Base-by-base conservation (phyloP, 2,888 invertebrate genomes). In the Globia sparganii region DNA sequence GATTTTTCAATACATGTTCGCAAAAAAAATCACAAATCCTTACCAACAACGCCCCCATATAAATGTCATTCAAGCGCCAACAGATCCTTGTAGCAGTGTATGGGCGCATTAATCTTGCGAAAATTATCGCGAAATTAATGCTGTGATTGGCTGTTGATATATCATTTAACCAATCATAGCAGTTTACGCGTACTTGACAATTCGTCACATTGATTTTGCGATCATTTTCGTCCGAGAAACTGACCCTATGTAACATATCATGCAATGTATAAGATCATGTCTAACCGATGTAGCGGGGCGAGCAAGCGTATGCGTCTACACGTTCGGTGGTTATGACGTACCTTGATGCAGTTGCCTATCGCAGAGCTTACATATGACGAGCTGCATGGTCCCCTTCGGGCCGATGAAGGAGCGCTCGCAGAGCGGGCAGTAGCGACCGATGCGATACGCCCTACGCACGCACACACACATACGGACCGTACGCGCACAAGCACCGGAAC, bases 381-480 rank as follows among this genome's bases (percentile, higher is more conserved):
- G 97, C 94, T 97, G 97, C 97, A 97, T 97, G 93, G 97, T 97
- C 94, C 97, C 97, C 96, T 97, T 97, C 94, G 97, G 97, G 92
- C 97, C 97, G 96, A 97, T 97, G 97, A 97, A 97, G 95, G 97
- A 97, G 95, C 97, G 97, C 92, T 97, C 97, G 97, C 97, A 98
- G 94, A 97, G 97, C 92, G 97, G 97, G 96, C 97, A 98, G 97
- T 97, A 97, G 94, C 97, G 97, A 95, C 97, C 97, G 96, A 97
- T 97, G 96, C 97, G 97, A 97, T 97, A 97, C 93, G 97, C 97
- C 97, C 97, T 97, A 96, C 91, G 88, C 81, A 86, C 95, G 93
- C 94, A 95, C 95, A 95, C 96, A 95, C 95, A 93, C 93, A 93
- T 93, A 95, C 95, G 93, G 91, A 93, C 93, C 95, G 94, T 91